Base-by-base conservation (phyloP, 1,140 invertebrate genomes). In the Lepeophtheirus salmonis region DNA sequence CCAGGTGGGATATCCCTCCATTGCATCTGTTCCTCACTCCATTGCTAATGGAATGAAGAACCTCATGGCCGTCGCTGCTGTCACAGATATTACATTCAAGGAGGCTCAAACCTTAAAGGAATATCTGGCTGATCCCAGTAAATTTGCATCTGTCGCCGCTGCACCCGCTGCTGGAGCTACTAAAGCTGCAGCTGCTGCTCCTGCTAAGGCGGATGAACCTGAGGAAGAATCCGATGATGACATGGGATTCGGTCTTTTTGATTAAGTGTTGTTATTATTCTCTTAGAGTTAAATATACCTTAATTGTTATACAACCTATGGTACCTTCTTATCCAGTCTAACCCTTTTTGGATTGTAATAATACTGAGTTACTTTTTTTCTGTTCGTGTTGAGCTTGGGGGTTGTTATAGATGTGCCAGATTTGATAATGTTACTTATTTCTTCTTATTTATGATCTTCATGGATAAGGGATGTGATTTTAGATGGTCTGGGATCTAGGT, bases 21-120 rank as follows among this genome's bases (percentile, higher is more conserved):
- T 92, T 63, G 94, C 90, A 48, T 97, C 94, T 57, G 91, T 81
- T 25, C 92, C 95, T 30, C 95, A 99, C 77, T 92, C 87, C 70
- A 82, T 99, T 67, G 83, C 86, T 70, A 96, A 97, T 69, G 95
- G 91, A 58, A 94, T 98, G 79, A 97, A 96, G 79, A 96, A 94
- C 74, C 75, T 98, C 66, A 78, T 99, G 75, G 90, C 94, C 64
- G 76, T 99, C 70, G 92, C 94, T 69, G 89, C 89, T 56, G 87
- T 81, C 65, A 97, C 95, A 62, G 91, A 98, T 50, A 80, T 96
- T 63, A 83, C 86, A 64, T 98, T 99, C 76, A 81, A 86, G 69
- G 84, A 97, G 74, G 95, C 94, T 52, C 77, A 81, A 56, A 90
- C 83, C 69, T 84, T 97, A 72, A 89, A 89, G 73, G 86, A 89